Evolutionary conservation across 2,797 vertebrate species (phyloP), one percentile per base, ranked within the genome.

Genomic region (Lophius americanus): DNA sequence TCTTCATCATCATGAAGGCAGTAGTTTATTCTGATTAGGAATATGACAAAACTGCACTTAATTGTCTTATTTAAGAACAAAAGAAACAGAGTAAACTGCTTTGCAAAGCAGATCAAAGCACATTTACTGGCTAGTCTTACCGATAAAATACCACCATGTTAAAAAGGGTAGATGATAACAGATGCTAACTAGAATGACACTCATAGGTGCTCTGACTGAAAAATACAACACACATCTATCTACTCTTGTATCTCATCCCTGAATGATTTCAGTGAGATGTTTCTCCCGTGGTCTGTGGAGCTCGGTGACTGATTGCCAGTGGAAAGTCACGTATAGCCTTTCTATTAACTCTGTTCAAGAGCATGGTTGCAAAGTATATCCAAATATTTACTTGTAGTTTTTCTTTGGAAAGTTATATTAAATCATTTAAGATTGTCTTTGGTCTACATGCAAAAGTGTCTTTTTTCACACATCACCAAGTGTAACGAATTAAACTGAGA

Each of bases 301-400:
- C 23, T 23, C 23, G 23, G 23, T 23, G 23, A 23, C 23, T 41
- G 9, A 46, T 10, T 46, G 44, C 9, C 4, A 9, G 12, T 10
- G 4, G 4, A 73, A 60, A 43, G 38, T 72, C 62, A 67, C 67
- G 72, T 53, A 57, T 60, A 13, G 33, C 47, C 51, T 84, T 32
- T 62, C 50, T 70, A 78, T 78, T 70, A 74, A 71, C 52, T 76
- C 61, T 80, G 51, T 36, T 8, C 59, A 4, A 8, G 64, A 14
- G 79, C 67, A n/a, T 56, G 62, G 74, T 68, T 92, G 73, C 84
- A 87, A 86, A 74, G 63, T 75, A 83, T 74, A 92, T 76, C 86
- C 79, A 64, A 83, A 13, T 94, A 92, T 94, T 95, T 94, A 93
- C 94, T 93, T 94, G 90, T 92, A 92, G 93, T 79, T 92, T 91